Percentiles rank a stretch among this genome's conserved stretches.
Evolutionary conservation across 2,113 vertebrate genomes (phyloP).

Genomic region (Microcebus murinus): DNA sequence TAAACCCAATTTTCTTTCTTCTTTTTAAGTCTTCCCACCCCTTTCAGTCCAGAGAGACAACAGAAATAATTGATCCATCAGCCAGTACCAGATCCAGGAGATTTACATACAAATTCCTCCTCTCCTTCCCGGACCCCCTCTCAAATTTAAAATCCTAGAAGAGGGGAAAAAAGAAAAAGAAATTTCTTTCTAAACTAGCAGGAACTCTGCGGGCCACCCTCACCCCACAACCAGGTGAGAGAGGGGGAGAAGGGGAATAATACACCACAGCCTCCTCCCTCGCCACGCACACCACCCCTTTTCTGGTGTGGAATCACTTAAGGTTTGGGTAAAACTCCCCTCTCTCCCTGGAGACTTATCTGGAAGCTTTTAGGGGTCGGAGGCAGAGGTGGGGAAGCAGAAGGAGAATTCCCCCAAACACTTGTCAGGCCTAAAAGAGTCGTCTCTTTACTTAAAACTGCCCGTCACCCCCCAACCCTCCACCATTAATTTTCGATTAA

Average conservation of each 20-base stretch:
- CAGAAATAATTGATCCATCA: conserved; percentile 75
- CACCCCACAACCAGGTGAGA: conserved; percentile 53
- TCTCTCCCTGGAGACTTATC: conserved; percentile 46
- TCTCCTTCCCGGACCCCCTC: not conserved
- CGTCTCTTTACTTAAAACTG: conserved; percentile 33
- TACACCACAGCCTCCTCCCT: not conserved
- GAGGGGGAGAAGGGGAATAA: not conserved
- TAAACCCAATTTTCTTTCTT: conserved; percentile 60
- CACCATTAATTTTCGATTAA: conserved; percentile 74
- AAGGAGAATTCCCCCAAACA: conserved; percentile 38
- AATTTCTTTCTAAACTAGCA: not conserved
- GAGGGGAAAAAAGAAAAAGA: not conserved
- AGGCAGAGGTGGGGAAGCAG: not conserved
- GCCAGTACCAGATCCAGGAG: conserved; percentile 42
- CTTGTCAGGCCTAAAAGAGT: conserved; percentile 25
- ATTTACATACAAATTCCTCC: conserved; percentile 62
- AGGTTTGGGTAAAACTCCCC: conserved; percentile 49
- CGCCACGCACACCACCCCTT: not conserved
- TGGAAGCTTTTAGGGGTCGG: conserved; percentile 61
- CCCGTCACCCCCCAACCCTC: not conserved
- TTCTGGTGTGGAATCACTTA: conserved; percentile 66
- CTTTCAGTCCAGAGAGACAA: conserved; percentile 36
- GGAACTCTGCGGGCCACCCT: not conserved
- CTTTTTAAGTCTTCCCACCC: not conserved
- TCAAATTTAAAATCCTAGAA: conserved; percentile 39